Evolutionary conservation across 2,113 vertebrate species (phyloP).

Genomic region (Emydocephalus ijimae): DNA sequence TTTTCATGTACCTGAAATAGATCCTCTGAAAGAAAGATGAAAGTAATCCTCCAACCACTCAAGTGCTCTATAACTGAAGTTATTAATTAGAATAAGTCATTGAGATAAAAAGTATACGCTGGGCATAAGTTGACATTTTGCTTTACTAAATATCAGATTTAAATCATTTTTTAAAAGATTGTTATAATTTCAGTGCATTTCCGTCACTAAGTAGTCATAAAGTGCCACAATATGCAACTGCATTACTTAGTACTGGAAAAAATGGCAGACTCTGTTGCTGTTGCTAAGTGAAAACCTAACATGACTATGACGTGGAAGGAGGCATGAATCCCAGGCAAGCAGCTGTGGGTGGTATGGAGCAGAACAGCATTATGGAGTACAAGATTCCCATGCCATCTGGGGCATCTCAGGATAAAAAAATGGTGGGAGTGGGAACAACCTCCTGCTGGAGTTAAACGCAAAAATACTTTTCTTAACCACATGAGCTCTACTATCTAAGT

Average conservation of each 20-base stretch:
- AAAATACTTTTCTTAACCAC: not conserved
- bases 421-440: no score
- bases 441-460: not conserved
- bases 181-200: not conserved
- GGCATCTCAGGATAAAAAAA: no score
- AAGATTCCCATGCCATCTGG: no score
- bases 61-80: not conserved
- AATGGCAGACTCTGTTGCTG: not conserved
- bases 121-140: not conserved
- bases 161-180: not conserved
- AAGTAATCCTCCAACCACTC: conserved; percentile 10
- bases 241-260: not conserved
- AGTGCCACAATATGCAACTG: not conserved
- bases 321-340: not conserved
- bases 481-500: not conserved
- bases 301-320: not conserved
- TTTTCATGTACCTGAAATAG: conserved; percentile 85
- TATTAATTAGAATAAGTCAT: not conserved
- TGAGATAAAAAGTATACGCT: not conserved
- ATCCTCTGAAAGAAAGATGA: conserved; percentile 71
- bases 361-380: no score
- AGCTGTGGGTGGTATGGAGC: no score
- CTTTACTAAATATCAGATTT: not conserved
- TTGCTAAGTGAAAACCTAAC: not conserved
- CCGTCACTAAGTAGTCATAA: not conserved